Evolutionary conservation across 2,888 invertebrate species (phyloP).

Genomic region (Myopa testacea): DNA sequence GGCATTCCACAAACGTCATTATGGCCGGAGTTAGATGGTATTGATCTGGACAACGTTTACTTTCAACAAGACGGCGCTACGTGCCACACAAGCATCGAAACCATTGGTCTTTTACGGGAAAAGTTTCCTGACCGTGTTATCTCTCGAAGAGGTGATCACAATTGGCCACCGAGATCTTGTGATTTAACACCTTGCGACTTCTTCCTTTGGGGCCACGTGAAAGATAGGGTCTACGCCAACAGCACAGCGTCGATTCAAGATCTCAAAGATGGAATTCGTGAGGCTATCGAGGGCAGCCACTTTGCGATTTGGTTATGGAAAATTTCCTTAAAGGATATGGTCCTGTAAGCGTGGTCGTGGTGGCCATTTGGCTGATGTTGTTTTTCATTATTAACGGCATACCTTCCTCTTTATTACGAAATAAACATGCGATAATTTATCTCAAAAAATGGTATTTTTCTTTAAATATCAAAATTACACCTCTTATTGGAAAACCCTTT

Average conservation of each 20-base stretch:
- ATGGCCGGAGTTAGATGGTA: background rate
- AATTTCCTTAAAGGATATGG: no score
- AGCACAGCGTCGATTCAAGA: constrained; percentile 31
- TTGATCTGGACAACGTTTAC: constrained; percentile 10
- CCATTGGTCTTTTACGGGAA: constrained; percentile 3
- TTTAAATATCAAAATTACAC: no score
- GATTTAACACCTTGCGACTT: constrained; percentile 28
- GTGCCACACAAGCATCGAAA: constrained; percentile 35
- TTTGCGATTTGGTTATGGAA: no score
- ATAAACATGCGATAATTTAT: no score
- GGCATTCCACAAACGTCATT: no score
- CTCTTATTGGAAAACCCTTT: no score
- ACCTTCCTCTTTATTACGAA: no score
- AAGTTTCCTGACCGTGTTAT: constrained; percentile 14
- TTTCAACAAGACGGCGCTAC: constrained; percentile 43
- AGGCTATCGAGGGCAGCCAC: constrained; percentile 34
- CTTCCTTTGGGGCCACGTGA: constrained; percentile 29
- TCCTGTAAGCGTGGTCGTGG: no score
- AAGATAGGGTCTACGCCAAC: constrained; percentile 33
- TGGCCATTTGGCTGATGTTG: no score
- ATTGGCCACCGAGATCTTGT: constrained; percentile 31
- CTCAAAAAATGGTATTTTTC: no score
- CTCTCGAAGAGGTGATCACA: constrained; percentile 24
- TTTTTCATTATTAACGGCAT: no score
- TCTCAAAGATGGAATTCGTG: constrained; percentile 37